Percentiles rank a stretch among this genome's conserved stretches.
Conservation (phyloP, 2,888 invertebrate species). For the Pammene fasciana region DNA sequence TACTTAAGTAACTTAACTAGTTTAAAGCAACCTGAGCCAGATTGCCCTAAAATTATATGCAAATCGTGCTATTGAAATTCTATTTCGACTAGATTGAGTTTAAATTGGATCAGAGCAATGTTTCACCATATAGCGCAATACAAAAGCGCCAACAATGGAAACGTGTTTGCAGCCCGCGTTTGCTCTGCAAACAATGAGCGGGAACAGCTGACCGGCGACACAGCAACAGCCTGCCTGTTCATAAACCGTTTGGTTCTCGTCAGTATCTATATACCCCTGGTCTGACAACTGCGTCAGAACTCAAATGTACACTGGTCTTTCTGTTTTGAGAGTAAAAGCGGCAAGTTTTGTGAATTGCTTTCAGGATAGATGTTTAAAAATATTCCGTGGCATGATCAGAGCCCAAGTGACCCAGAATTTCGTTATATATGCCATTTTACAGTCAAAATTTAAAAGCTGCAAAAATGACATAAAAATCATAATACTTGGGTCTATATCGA, state of each 20-base stretch:
- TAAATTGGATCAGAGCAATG: slow-evolving; percentile 13
- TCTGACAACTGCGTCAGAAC: neutral
- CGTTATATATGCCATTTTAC: neutral
- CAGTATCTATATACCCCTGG: neutral
- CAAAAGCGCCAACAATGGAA: slow-evolving; percentile 23
- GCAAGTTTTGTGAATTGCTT: neutral
- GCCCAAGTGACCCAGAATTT: neutral
- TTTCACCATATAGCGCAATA: slow-evolving; percentile 20
- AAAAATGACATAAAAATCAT: too few relatives aligned
- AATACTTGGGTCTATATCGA: too few relatives aligned
- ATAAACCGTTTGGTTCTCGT: neutral
- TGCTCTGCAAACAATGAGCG: slow-evolving; percentile 24
- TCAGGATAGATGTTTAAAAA: neutral
- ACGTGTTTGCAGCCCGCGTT: slow-evolving; percentile 27
- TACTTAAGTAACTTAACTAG: too few relatives aligned
- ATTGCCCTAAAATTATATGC: slow-evolving; percentile 10
- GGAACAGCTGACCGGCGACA: slow-evolving; percentile 25
- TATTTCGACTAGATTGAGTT: slow-evolving; percentile 13
- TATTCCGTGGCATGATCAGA: too few relatives aligned
- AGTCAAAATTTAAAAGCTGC: neutral
- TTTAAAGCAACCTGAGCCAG: neutral
- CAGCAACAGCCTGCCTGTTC: slow-evolving; percentile 4
- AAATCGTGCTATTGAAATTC: slow-evolving; percentile 11
- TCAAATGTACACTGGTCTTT: neutral
- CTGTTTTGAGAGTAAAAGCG: neutral